Evolutionary conservation across 2,888 invertebrate species (phyloP).

Genomic region (Tinea pellionella): DNA sequence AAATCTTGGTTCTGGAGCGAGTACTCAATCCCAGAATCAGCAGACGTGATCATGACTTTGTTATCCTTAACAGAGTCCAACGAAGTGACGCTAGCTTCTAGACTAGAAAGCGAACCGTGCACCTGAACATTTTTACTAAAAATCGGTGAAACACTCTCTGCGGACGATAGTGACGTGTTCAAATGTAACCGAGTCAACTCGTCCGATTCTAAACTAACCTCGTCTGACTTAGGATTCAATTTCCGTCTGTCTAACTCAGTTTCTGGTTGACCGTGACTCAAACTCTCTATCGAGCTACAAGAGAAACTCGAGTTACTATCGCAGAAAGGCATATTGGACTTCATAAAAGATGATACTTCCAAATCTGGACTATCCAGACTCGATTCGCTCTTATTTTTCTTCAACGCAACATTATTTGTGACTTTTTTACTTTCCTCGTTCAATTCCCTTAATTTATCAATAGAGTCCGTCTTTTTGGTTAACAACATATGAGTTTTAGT

Average conservation of each 20-base stretch:
- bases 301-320: conserved; percentile 61
- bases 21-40: conserved; percentile 61
- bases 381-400: conserved; percentile 64
- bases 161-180: conserved; percentile 57
- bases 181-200: conserved; percentile 53
- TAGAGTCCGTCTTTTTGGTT: conserved; percentile 15
- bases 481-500: conserved; percentile 25
- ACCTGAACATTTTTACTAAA: conserved; percentile 43
- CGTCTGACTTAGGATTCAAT: conserved; percentile 41
- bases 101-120: conserved; percentile 56
- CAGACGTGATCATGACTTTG: conserved; percentile 53
- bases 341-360: conserved; percentile 62
- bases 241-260: conserved; percentile 46
- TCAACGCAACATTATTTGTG: conserved; percentile 51
- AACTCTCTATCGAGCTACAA: conserved; percentile 60
- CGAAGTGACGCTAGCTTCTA: conserved; percentile 63
- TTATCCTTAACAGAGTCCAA: conserved; percentile 52
- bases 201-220: conserved; percentile 51
- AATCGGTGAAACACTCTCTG: conserved; percentile 60
- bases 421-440: conserved; percentile 27
- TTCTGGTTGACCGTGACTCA: conserved; percentile 34
- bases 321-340: conserved; percentile 50
- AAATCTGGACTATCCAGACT: conserved; percentile 64
- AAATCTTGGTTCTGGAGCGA: conserved; percentile 54
- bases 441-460: conserved; percentile 37